Evolutionary conservation across 2,113 vertebrate species (phyloP).

Genomic region (Bothrops jararaca): DNA sequence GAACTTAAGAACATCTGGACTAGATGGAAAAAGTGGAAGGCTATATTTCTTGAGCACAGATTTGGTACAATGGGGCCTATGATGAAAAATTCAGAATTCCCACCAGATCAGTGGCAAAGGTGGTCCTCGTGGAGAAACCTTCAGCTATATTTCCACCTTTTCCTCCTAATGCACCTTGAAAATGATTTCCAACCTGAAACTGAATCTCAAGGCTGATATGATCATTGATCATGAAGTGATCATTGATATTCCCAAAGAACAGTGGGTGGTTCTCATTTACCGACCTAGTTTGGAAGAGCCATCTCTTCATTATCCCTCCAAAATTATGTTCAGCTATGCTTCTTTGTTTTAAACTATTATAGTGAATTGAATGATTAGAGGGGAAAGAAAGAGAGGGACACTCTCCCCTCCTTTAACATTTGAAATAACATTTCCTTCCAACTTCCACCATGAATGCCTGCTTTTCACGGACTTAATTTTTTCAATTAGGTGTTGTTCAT

Average conservation of each 20-base stretch:
- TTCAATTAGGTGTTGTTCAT: neutral
- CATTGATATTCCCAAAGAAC: neutral
- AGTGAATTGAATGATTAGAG: neutral
- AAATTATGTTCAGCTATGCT: neutral
- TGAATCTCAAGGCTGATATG: neutral
- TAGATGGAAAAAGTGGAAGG: neutral
- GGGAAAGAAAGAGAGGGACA: neutral
- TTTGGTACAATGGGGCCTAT: neutral
- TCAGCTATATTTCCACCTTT: neutral
- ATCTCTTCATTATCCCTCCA: neutral
- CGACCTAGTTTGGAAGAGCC: neutral
- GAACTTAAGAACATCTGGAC: neutral
- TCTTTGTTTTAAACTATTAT: neutral
- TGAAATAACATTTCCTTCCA: neutral
- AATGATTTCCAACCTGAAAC: neutral
- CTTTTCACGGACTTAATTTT: neutral
- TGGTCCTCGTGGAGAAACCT: neutral
- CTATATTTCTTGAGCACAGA: neutral
- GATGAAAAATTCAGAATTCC: neutral
- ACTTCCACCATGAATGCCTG: neutral
- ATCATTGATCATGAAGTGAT: neutral
- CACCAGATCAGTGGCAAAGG: neutral
- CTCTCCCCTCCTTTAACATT: neutral
- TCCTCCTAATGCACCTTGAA: neutral
- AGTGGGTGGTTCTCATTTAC: neutral